Evolutionary conservation across 1,140 invertebrate species (phyloP), one percentile per base, ranked within the genome.

Genomic region (Solenopsis fugax): DNA sequence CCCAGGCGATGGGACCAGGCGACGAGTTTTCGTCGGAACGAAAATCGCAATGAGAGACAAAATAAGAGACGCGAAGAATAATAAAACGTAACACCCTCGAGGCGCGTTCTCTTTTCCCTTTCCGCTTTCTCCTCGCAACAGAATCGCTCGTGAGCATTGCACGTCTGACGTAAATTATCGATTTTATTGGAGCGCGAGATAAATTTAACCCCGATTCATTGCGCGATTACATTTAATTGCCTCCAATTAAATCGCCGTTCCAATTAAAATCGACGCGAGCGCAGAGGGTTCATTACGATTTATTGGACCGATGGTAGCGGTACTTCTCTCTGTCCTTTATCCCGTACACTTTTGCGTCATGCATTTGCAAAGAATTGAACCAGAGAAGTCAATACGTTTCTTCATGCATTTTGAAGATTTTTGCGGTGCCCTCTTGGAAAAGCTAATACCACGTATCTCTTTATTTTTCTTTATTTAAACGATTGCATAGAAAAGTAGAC

Each of bases 201-300:
- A 92, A 80, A 90, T 91, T 90, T 81, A 69, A 86, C 64, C 48
- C 64, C 64, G 84, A 89, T 87, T 90, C 86, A 86, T 89, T 91
- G 75, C 34, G 56, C 90, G 67, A 90, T 92, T 92, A 92, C 88
- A 69, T 90, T 92, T 90, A 89, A 92, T 89, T 90, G 89, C 80
- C 64, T 89, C 81, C 89, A 92, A 92, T 92, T 92, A 89, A 91
- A 90, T 92, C 56, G 82, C 41, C 65, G 80, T 67, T 77, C 89
- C 89, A 91, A 91, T 91, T 91, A 91, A 91, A 91, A 89, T 88
- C 71, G 82, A 88, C 41, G 58, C 48, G 56, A 82, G 48, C 54
- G 52, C 45, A 56, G 41, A 82, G 37, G 41, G 82, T 45, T 90
- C 85, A 72, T 91, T 88, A 86, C 64, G 37, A 88, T 91, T 91